phyloP scores from a whole-genome alignment of 2,113 vertebrate species.

The Petrocephalus microphthalmus region DNA sequence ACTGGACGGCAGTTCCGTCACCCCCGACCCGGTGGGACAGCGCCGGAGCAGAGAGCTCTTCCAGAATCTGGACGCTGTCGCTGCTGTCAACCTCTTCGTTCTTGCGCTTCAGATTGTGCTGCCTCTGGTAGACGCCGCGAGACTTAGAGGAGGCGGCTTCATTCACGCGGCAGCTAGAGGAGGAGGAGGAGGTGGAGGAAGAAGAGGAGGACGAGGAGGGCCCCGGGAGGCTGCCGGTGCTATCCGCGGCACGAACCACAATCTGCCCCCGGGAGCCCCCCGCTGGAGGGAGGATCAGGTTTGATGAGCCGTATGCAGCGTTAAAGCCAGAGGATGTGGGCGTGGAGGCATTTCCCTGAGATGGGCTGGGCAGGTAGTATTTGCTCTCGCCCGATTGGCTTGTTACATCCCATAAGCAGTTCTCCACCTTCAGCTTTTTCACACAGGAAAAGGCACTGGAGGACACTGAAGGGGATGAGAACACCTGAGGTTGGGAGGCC shows the following conservation, averaged over 20 bases:
- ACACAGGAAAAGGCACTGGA: constrained; percentile 93
- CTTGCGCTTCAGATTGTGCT: constrained; percentile 92
- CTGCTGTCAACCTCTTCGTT: constrained; percentile 97
- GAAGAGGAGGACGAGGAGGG: constrained; percentile 55
- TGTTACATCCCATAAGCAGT: constrained; percentile 83
- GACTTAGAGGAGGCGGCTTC: constrained; percentile 65
- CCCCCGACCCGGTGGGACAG: constrained; percentile 82
- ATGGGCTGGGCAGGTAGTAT: constrained; percentile 78
- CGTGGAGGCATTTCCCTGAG: constrained; percentile 63
- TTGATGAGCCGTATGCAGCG: constrained; percentile 68
- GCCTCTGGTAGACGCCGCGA: constrained; percentile 82
- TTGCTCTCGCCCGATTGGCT: constrained; percentile 74
- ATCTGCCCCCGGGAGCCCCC: constrained; percentile 79
- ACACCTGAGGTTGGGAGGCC: constrained; percentile 93
- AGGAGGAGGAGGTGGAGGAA: constrained; percentile 42
- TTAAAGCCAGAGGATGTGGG: constrained; percentile 72
- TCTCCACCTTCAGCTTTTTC: constrained; percentile 96
- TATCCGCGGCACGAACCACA: constrained; percentile 90
- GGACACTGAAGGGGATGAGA: constrained; percentile 92
- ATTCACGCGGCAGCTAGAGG: constrained; percentile 70
- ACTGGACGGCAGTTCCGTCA: constrained; percentile 72
- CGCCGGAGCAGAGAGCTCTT: constrained; percentile 95
- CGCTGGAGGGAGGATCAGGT: constrained; percentile 64
- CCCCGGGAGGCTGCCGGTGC: constrained; percentile 74
- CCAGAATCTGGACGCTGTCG: constrained; percentile 95